Evolutionary conservation across 2,888 invertebrate species (phyloP).

Genomic region (Heliconius erato): DNA sequence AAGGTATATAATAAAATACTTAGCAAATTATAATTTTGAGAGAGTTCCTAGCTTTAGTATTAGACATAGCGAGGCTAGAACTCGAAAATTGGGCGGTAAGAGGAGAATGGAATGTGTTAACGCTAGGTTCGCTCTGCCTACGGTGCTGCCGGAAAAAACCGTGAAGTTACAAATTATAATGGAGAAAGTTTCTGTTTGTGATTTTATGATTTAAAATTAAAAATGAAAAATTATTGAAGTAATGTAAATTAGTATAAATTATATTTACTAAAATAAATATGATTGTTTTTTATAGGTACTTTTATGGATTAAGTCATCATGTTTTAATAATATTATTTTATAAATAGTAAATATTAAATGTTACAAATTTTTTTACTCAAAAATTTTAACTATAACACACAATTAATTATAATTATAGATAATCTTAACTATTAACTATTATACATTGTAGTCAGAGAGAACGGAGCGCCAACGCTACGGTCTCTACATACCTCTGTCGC

Average conservation of each 20-base stretch:
- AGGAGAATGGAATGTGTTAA: too few species aligned
- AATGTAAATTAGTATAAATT: not conserved
- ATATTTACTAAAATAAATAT: not conserved
- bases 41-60: not conserved
- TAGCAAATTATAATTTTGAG: not conserved
- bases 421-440: too few species aligned
- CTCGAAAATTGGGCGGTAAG: not conserved
- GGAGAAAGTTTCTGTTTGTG: too few species aligned
- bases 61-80: not conserved
- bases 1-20: slow-evolving; percentile 68
- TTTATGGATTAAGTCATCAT: not conserved
- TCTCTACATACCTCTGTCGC: too few species aligned
- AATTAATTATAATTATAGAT: not conserved
- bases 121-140: not conserved
- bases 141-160: too few species aligned
- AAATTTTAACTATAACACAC: not conserved
- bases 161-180: too few species aligned
- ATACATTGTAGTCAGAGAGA: too few species aligned
- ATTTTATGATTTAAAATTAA: too few species aligned
- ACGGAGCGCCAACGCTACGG: too few species aligned
- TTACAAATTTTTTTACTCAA: not conserved
- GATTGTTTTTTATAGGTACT: not conserved
- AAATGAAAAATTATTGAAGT: not conserved
- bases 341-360: not conserved
- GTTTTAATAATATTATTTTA: slow-evolving; percentile 1